Percentiles rank a stretch among this genome's conserved stretches.
phyloP scores from a whole-genome alignment of 2,888 invertebrate species.

The Drosophila anomelani region DNA sequence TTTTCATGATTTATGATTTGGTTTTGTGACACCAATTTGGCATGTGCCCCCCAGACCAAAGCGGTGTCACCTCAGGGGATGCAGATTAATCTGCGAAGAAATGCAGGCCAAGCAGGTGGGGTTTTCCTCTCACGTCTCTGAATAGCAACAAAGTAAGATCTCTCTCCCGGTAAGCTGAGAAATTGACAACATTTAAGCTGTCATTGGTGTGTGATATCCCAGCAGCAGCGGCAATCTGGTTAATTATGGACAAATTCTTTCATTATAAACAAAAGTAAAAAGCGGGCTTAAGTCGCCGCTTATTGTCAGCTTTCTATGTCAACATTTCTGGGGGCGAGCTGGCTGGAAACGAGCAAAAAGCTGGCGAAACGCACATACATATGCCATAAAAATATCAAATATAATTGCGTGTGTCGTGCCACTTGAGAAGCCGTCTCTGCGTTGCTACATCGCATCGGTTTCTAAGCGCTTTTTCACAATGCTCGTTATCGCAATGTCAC shows the following conservation, averaged over 20 bases:
- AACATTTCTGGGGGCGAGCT: conserved; percentile 38
- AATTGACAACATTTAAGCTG: conserved; percentile 24
- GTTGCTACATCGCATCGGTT: neutral
- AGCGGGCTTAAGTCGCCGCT: conserved; percentile 36
- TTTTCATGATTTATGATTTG: conserved; percentile 77
- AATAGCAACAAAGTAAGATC: conserved; percentile 6
- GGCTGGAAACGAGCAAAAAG: conserved; percentile 26
- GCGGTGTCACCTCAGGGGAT: conserved; percentile 36
- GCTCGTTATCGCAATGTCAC: conserved; percentile 70
- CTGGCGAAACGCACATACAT: conserved; percentile 29
- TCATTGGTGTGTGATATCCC: conserved; percentile 36
- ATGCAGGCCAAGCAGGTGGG: neutral
- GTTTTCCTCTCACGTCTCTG: neutral
- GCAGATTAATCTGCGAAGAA: conserved; percentile 27
- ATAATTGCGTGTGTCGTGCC: conserved; percentile 62
- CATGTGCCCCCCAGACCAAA: conserved; percentile 44
- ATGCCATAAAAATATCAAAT: conserved; percentile 67
- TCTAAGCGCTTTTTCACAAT: conserved; percentile 42
- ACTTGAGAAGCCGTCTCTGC: conserved; percentile 40
- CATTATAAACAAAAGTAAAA: conserved; percentile 35
- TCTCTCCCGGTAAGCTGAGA: conserved; percentile 3
- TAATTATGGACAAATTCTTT: conserved; percentile 54
- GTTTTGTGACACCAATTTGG: conserved; percentile 76
- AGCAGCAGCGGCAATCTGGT: conserved; percentile 36
- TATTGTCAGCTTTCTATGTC: conserved; percentile 53